Base-by-base conservation (phyloP, 2,888 invertebrate species). In the Acronicta psi region DNA sequence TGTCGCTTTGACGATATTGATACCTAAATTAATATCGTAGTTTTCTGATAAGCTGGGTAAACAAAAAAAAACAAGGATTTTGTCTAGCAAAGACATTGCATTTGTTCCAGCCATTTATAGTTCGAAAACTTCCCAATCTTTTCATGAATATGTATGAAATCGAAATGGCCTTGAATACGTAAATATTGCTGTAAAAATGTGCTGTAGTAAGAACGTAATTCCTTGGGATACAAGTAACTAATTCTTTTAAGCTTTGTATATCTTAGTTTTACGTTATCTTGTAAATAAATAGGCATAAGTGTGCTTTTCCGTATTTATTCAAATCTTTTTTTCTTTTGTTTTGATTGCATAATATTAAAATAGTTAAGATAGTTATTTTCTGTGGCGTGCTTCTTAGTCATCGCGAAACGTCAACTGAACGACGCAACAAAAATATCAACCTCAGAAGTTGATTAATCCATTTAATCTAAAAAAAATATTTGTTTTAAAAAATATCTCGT, bases 401-500 rank as follows among this genome's bases (percentile, higher is more conserved):
- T 16, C 3, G 29, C 16, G 40, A 1, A 42, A 37, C 45, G 2
- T 45, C 11, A 46, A 36, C 31, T 37, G 53, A 49, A 53, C 31
- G 49, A 31, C 23, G 10, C 47, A 54, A 40, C 49, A 34, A n/a
- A 23, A 45, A 44, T 10, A 25, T 14, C n/a, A n/a, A n/a, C 29
- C 18, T 36, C 18, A 14, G 49, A 71, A 64, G 50, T 51, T 14
- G n/a, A 44, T 44, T 29, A 43, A 56, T 47, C 44, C 55, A 34
- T 57, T 36, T 72, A 55, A 75, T 62, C 75, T 53, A 11, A 11
- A 34, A 56, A 25, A 61, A 75, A 72, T 63, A 67, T 75, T 73
- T 60, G 46, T 36, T 29, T 56, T 46, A 34, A 46, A n/a, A 58
- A 65, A 44, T 46, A 45, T 54, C 46, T 42, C 57, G 25, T 45